phyloP scores from a whole-genome alignment of 2,113 vertebrate species.

The Petromus typicus region DNA sequence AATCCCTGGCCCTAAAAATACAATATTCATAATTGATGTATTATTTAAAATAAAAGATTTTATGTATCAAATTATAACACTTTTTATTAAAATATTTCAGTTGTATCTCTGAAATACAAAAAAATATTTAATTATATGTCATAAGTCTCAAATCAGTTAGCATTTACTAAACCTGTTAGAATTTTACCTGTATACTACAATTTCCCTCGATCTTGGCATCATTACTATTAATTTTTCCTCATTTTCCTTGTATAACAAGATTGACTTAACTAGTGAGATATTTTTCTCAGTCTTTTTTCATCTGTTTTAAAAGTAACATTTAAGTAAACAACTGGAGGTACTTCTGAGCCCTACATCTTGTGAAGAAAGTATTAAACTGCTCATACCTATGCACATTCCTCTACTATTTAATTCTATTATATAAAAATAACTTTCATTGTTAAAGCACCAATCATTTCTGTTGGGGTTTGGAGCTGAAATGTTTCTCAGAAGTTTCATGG shows the following conservation, averaged over 20 bases:
- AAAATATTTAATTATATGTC: neutral
- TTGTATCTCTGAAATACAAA: neutral
- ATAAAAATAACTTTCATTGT: neutral
- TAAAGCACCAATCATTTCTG: neutral
- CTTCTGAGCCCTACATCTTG: neutral
- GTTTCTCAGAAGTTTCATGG: neutral
- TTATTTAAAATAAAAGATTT: neutral
- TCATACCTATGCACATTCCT: neutral
- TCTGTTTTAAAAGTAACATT: neutral
- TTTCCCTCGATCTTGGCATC: neutral
- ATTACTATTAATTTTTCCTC: neutral
- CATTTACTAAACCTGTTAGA: neutral
- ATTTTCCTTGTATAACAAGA: neutral
- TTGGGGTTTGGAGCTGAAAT: neutral
- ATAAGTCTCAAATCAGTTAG: neutral
- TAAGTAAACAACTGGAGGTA: neutral
- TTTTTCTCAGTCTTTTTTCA: neutral
- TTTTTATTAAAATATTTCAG: neutral
- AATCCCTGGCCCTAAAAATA: too few relatives aligned
- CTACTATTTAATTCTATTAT: neutral
- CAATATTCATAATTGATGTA: neutral
- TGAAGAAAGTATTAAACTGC: neutral
- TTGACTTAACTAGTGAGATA: conserved; percentile 12
- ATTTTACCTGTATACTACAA: neutral
- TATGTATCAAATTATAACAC: neutral